Evolutionary conservation across 2,797 vertebrate species (phyloP).

Genomic region (Danionella dracula): DNA sequence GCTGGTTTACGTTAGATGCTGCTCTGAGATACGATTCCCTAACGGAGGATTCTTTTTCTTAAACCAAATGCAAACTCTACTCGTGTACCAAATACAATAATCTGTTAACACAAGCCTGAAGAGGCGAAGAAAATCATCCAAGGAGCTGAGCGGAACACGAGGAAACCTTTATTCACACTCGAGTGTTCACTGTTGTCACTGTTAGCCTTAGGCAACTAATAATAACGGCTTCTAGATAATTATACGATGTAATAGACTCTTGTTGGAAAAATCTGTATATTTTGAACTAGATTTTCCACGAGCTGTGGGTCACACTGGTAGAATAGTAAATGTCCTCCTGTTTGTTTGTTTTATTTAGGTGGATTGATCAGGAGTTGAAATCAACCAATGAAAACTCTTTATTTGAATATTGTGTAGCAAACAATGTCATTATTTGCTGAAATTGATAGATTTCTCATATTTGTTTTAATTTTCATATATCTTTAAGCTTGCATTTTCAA

Average conservation of each 20-base stretch:
- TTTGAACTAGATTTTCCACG: conserved; percentile 13
- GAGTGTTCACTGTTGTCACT: conserved; percentile 31
- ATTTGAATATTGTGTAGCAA: too few relatives aligned
- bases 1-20: conserved; percentile 70
- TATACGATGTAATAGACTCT: not conserved
- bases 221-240: conserved; percentile 9
- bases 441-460: too few relatives aligned
- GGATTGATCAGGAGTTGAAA: conserved; percentile 17
- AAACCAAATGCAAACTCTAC: conserved; percentile 70
- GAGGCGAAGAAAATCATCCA: too few relatives aligned
- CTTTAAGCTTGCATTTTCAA: too few relatives aligned
- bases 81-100: conserved; percentile 69
- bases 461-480: too few relatives aligned
- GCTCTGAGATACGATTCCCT: conserved; percentile 64
- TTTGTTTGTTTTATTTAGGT: conserved; percentile 59
- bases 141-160: too few relatives aligned
- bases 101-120: conserved; percentile 44
- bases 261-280: conserved; percentile 26
- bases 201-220: conserved; percentile 28
- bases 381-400: too few relatives aligned
- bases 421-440: too few relatives aligned
- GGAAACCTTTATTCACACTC: too few relatives aligned
- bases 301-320: not conserved
- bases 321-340: conserved; percentile 22
- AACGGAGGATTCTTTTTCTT: conserved; percentile 60